Base-by-base conservation (phyloP, 2,797 vertebrate species). In the Fundulus diaphanus region DNA sequence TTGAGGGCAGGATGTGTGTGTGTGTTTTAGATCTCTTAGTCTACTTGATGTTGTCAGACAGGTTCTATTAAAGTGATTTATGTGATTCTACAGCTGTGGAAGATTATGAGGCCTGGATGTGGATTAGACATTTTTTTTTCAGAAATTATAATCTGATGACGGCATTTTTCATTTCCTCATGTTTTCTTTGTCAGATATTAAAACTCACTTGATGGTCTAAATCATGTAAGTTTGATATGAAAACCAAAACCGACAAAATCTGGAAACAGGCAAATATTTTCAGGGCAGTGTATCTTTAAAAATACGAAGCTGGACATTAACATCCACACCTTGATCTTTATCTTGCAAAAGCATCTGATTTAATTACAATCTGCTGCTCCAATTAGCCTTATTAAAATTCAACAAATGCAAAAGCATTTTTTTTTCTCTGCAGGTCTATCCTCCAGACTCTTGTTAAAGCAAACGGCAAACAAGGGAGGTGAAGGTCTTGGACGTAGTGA, bases 361-460 rank as follows among this genome's bases (percentile, higher is more conserved):
- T 63, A 48, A 69, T 54, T 24, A 54, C 27, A 7, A 72, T 72
- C 68, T 74, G 29, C 79, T 2, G 74, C 35, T 71, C 69, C 85
- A 85, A 87, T 89, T 78, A 83, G 82, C 80, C 74, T 85, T 72
- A 87, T 90, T 90, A 87, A 80, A 88, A 85, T 42, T 76, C 51
- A 44, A 77, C 78, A 84, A 80, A 91, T 90, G 84, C 82, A 84
- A 90, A 91, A 87, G 70, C 81, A 77, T 86, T 87, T 90, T 68
- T 63, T 70, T 2, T 29, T 56, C 16, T 27, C 7, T 57, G 33
- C 75, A 5, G 66, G 24, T 70, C 52, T 80, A 57, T 86, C 78
- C 83, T 86, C 56, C 13, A 77, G 80, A 83, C 80, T 83, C 83
- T 80, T 76, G 81, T 82, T 83, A 86, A 79, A 79, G 70, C 67